Conservation (phyloP, 2,113 vertebrate genomes). For the Siniperca knerii region DNA sequence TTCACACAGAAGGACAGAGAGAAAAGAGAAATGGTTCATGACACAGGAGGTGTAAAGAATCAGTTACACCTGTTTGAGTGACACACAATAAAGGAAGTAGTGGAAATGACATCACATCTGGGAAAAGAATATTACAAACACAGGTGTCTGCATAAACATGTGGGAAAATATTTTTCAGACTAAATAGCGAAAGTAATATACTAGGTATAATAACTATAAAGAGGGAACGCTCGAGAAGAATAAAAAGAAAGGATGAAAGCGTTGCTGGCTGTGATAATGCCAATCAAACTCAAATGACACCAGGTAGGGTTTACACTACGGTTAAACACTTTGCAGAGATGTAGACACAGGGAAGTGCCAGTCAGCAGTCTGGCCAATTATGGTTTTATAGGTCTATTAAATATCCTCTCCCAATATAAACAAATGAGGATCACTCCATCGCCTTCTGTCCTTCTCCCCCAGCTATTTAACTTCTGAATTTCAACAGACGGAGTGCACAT, state of each 20-base stretch:
- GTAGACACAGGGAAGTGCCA: slow-evolving; percentile 46
- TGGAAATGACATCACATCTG: slow-evolving; percentile 70
- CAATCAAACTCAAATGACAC: slow-evolving; percentile 38
- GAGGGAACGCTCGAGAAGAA: slow-evolving; percentile 1
- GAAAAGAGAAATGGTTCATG: slow-evolving; percentile 17
- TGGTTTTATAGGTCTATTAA: slow-evolving; percentile 65
- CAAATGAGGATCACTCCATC: slow-evolving; percentile 62
- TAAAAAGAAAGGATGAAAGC: slow-evolving; percentile 23
- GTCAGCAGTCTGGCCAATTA: slow-evolving; percentile 71
- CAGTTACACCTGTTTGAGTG: slow-evolving; percentile 52
- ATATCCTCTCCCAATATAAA: slow-evolving; percentile 74
- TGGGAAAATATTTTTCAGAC: slow-evolving; percentile 44
- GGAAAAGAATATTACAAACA: slow-evolving; percentile 27
- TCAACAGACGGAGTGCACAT: slow-evolving; percentile 69
- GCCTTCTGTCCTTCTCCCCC: slow-evolving; percentile 55
- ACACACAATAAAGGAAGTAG: slow-evolving; percentile 31
- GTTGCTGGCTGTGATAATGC: not conserved
- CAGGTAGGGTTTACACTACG: slow-evolving; percentile 8
- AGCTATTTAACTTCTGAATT: slow-evolving; percentile 59
- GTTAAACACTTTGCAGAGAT: slow-evolving; percentile 42
- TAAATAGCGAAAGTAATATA: slow-evolving; percentile 12
- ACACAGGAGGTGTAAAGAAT: slow-evolving; percentile 52
- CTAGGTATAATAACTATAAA: slow-evolving; percentile 5
- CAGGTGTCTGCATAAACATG: slow-evolving; percentile 45
- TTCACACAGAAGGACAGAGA: slow-evolving; percentile 40